phyloP scores from a whole-genome alignment of 2,888 invertebrate genomes.

The Erebia aethiops region DNA sequence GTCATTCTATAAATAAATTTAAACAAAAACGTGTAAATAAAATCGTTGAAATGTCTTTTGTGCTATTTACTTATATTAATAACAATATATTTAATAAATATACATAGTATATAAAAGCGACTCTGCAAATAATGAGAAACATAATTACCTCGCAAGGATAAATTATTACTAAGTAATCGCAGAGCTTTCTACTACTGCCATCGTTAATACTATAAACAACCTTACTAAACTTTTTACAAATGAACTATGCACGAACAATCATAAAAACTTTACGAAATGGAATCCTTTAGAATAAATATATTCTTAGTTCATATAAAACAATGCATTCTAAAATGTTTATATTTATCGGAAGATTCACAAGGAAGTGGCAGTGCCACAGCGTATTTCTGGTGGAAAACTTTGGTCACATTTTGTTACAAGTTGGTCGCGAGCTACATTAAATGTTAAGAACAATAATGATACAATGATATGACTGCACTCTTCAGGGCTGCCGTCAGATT shows the following conservation, averaged over 20 bases:
- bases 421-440: slow-evolving; percentile 56
- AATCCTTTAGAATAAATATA: slow-evolving; percentile 66
- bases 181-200: slow-evolving; percentile 40
- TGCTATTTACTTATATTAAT: slow-evolving; percentile 67
- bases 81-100: slow-evolving; percentile 74
- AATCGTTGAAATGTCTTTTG: slow-evolving; percentile 72
- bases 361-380: slow-evolving; percentile 39
- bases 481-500: too few species aligned
- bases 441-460: slow-evolving; percentile 7
- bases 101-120: slow-evolving; percentile 59
- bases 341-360: slow-evolving; percentile 57
- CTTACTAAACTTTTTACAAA: slow-evolving; percentile 67
- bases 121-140: slow-evolving; percentile 55
- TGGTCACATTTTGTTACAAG: slow-evolving; percentile 68
- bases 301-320: slow-evolving; percentile 71
- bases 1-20: slow-evolving; percentile 64
- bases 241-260: slow-evolving; percentile 67
- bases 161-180: slow-evolving; percentile 45
- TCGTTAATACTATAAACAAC: slow-evolving; percentile 41
- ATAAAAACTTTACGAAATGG: slow-evolving; percentile 68
- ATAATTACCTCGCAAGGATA: slow-evolving; percentile 52
- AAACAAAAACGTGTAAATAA: slow-evolving; percentile 64
- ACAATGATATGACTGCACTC: slow-evolving; percentile 12
- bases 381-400: slow-evolving; percentile 73
- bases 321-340: slow-evolving; percentile 66